These are phyloP conservation scores for Parapristionchus giblindavisi DNA, from an alignment of 2,888 invertebrate genomes.

Conservation along the genomic window DNA sequence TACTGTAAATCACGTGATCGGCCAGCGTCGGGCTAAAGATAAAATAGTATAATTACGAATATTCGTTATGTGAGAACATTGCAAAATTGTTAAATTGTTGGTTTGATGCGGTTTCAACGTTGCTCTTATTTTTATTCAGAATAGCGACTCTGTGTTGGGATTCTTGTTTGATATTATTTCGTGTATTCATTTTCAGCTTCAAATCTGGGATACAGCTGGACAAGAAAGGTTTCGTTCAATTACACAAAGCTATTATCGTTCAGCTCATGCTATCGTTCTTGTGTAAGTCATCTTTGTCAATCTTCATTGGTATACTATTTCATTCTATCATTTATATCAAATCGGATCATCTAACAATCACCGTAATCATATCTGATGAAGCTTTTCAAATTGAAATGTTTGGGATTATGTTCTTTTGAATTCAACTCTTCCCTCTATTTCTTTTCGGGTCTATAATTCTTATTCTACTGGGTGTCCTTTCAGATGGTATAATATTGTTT, in stretches of 20 bases:
- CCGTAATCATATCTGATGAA: neutral
- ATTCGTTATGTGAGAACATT: too few species aligned
- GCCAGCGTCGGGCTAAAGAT: neutral
- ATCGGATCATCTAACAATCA: neutral
- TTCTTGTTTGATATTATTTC: too few species aligned
- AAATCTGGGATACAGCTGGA: conserved; percentile 99
- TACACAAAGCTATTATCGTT: conserved; percentile 81
- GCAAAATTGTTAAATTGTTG: too few species aligned
- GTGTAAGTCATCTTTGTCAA: conserved; percentile 39
- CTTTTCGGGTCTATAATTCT: too few species aligned
- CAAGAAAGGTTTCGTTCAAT: conserved; percentile 94
- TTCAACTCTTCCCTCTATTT: neutral
- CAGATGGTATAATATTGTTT: too few species aligned
- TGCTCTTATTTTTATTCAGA: too few species aligned
- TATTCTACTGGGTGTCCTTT: too few species aligned
- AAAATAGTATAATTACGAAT: neutral
- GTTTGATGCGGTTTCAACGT: too few species aligned
- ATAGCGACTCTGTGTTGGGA: too few species aligned
- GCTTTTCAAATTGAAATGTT: neutral
- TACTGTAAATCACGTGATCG: too few species aligned
- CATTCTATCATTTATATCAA: neutral
- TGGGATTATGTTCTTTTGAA: neutral
- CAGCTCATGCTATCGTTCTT: conserved; percentile 91
- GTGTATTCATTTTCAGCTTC: conserved; percentile 77
- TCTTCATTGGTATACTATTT: neutral